Percentiles rank a stretch among this genome's conserved stretches.
Evolutionary conservation across 2,113 vertebrate genomes (phyloP).

Genomic region (Oxyura jamaicensis): DNA sequence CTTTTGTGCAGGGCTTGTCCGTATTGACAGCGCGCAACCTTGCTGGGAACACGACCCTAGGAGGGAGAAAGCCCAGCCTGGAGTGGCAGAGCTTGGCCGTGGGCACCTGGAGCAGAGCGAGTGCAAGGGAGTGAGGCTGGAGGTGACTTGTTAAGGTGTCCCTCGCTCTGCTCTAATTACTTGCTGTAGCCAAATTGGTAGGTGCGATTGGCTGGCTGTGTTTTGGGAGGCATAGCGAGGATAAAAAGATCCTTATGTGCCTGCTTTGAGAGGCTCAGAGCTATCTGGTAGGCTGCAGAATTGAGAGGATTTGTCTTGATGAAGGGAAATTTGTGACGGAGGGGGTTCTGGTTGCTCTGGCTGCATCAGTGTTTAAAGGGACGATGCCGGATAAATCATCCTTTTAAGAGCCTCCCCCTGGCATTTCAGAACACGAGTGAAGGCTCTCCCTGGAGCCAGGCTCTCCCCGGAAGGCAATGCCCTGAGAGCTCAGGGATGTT

Average conservation of each 20-base stretch:
- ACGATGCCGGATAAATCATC: not conserved
- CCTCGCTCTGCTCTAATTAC: slow-evolving; percentile 23
- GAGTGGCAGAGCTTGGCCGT: not conserved
- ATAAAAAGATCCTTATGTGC: not conserved
- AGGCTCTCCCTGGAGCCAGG: not conserved
- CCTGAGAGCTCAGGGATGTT: not conserved
- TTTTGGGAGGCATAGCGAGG: not conserved
- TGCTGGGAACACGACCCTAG: not conserved
- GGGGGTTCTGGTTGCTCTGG: not conserved
- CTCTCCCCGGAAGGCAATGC: not conserved
- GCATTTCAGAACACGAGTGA: not conserved
- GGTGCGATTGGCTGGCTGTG: not conserved
- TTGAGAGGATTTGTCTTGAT: slow-evolving; percentile 11
- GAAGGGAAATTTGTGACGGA: not conserved
- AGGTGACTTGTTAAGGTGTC: slow-evolving; percentile 32
- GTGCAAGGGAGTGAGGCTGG: not conserved
- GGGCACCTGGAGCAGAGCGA: not conserved
- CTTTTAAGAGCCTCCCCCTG: not conserved
- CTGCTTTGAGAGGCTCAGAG: not conserved
- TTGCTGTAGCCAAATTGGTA: not conserved
- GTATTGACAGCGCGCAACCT: not conserved
- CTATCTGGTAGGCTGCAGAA: not conserved
- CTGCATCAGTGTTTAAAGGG: not conserved
- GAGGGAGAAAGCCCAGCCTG: not conserved
- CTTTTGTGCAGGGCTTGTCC: not conserved